Evolutionary conservation across 2,113 vertebrate species (phyloP), one percentile per base, ranked within the genome.

Genomic region (Mus spicilegus): DNA sequence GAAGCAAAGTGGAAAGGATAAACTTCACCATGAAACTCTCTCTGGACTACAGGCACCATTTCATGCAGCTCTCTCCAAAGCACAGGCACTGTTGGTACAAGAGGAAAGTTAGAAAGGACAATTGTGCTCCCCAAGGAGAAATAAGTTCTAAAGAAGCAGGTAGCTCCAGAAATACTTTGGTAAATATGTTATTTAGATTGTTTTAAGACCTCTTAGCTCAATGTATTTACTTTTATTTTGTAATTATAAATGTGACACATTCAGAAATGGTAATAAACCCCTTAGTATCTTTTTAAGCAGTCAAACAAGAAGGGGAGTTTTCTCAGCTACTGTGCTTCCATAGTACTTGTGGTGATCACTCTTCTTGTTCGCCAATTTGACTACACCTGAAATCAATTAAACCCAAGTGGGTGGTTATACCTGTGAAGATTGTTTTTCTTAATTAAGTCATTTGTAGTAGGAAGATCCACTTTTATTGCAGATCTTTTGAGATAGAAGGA

Each of bases 161-260:
- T 78, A 87, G 49, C 69, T 82, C 30, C 56, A 84, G 73, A 93
- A 26, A 94, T 91, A 6, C 39, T 91, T 91, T 87, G 26, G 36
- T 77, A 67, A 97, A 81, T 30, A 93, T 6, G 24, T 75, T 94
- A 67, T 81, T 28, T 86, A 77, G 20, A 51, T 67, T 87, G 33
- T 90, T 36, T 42, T 78, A 94, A 95, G 61, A 91, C 87, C 42
- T 91, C 51, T 4, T n/a, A 58, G 46, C 39, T 56, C 89, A 81
- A 81, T 87, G 13, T 78, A 33, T 67, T 87, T 81, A 61, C 54
- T 82, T 82, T 82, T 61, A 61, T n/a, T 39, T 82, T 69, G 11
- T 42, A 94, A 65, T 95, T 94, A 81, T 39, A 90, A 30, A 95
- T 91, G 63, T 94, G 28, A 85, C 39, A 94, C 7, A 46, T 96